Percentiles rank a stretch among this genome's conserved stretches.
Evolutionary conservation across 1,140 invertebrate species (phyloP).

Genomic region (Drosophila lacteicornis): DNA sequence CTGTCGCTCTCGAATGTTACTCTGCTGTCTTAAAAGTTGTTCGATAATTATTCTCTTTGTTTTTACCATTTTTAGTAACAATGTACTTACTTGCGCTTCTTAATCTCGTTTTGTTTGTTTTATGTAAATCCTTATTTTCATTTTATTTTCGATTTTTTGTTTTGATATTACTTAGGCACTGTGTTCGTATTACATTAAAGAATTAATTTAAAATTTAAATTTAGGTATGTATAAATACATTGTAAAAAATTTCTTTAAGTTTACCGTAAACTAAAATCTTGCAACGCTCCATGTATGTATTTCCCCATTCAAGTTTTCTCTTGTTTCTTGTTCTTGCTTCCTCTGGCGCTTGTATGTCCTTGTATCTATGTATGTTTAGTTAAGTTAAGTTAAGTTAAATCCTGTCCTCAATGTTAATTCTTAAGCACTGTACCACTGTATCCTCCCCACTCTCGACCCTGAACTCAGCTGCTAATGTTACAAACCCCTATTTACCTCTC

Average conservation of each 20-base stretch:
- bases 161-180: constrained; percentile 85
- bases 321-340: constrained; percentile 29
- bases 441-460: constrained; percentile 22
- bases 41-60: constrained; percentile 41
- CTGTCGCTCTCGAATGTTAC: constrained; percentile 31
- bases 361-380: constrained; percentile 48
- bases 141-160: constrained; percentile 63
- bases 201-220: constrained; percentile 84
- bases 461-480: constrained; percentile 54
- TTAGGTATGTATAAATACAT: constrained; percentile 84
- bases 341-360: constrained; percentile 42
- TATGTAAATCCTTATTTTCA: constrained; percentile 52
- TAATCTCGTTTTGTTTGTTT: constrained; percentile 66
- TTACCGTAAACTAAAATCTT: constrained; percentile 83
- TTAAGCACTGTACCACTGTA: constrained; percentile 55
- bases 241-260: constrained; percentile 84
- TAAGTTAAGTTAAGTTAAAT: constrained; percentile 47
- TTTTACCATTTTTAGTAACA: constrained; percentile 73
- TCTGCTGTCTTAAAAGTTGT: constrained; percentile 47
- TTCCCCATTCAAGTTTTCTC: constrained; percentile 33
- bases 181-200: constrained; percentile 85
- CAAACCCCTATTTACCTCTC: constrained; percentile 45
- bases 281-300: constrained; percentile 75
- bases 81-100: constrained; percentile 78
- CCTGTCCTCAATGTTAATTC: constrained; percentile 48